A percentile compares a stretch with the other conserved stretches of the same genome.
These are phyloP conservation scores for Hybognathus amarus DNA, from an alignment of 2,797 vertebrate species.

Conservation along the genomic window DNA sequence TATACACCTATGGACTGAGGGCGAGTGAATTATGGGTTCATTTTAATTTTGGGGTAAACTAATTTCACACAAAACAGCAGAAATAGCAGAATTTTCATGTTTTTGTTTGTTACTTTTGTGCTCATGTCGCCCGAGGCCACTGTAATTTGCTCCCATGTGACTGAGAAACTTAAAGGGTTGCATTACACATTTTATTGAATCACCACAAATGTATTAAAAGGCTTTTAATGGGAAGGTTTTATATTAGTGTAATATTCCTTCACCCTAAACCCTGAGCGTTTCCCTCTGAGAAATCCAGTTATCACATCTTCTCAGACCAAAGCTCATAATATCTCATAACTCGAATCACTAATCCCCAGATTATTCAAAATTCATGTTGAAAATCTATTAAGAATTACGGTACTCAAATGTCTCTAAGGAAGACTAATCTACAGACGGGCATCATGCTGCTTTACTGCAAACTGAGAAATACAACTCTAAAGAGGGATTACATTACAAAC, in stretches of 20 bases:
- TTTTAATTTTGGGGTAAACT: too few relatives aligned
- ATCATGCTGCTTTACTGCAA: neutral
- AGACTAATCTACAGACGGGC: slow-evolving; percentile 17
- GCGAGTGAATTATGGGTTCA: too few relatives aligned
- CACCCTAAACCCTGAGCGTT: slow-evolving; percentile 36
- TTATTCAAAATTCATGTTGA: slow-evolving; percentile 50
- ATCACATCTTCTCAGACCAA: slow-evolving; percentile 40
- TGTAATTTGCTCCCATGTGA: neutral
- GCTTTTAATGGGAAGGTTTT: slow-evolving; percentile 17
- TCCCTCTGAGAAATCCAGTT: slow-evolving; percentile 49
- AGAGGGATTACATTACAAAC: slow-evolving; percentile 3
- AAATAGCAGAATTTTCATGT: neutral
- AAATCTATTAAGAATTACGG: slow-evolving; percentile 53
- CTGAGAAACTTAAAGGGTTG: neutral
- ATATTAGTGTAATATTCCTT: slow-evolving; percentile 18
- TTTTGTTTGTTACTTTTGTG: neutral
- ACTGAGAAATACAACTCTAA: neutral
- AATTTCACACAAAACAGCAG: neutral
- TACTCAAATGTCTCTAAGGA: slow-evolving; percentile 28
- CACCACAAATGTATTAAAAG: slow-evolving; percentile 7
- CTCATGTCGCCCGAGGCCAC: neutral
- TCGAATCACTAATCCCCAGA: slow-evolving; percentile 49
- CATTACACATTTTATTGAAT: slow-evolving; percentile 13
- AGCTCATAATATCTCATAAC: slow-evolving; percentile 49
- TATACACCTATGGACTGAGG: too few relatives aligned